Conservation (phyloP, 2,888 invertebrate genomes). For the Caenorhabditis sulstoni region DNA sequence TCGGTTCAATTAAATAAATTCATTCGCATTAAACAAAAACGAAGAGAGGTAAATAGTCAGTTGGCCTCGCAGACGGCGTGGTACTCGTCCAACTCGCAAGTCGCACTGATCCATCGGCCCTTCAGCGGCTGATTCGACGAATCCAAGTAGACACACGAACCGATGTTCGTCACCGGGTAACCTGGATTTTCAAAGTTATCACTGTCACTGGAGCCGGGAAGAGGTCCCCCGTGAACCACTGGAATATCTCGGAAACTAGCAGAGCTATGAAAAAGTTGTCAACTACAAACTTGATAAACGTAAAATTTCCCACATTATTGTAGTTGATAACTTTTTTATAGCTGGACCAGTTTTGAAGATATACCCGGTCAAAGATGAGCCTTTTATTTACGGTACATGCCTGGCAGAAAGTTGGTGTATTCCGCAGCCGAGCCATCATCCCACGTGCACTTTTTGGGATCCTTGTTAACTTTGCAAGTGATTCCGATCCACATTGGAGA, state of each 20-base stretch:
- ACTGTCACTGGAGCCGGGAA: not conserved
- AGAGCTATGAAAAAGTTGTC: too few species aligned
- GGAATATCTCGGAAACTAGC: too few species aligned
- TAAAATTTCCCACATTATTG: too few species aligned
- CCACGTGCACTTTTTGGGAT: constrained; percentile 37
- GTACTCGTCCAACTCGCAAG: constrained; percentile 43
- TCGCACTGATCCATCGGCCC: constrained; percentile 55
- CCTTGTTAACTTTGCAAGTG: constrained; percentile 30
- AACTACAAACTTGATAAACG: too few species aligned
- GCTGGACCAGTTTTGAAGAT: too few species aligned
- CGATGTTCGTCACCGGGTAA: constrained; percentile 52
- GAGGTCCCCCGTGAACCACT: too few species aligned
- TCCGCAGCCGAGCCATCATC: constrained; percentile 35
- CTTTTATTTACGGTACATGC: too few species aligned
- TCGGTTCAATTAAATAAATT: constrained; percentile 18
- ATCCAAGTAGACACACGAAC: constrained; percentile 50
- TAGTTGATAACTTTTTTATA: too few species aligned
- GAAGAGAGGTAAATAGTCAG: constrained; percentile 7
- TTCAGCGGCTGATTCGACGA: constrained; percentile 45
- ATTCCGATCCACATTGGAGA: constrained; percentile 50
- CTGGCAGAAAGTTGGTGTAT: constrained; percentile 49
- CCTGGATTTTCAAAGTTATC: constrained; percentile 25
- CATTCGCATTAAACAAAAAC: not conserved
- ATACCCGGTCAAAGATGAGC: too few species aligned
- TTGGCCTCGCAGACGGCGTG: constrained; percentile 43